These are phyloP conservation scores for Hoplostethus atlanticus DNA, from an alignment of 2,797 vertebrate species.

Conservation along the genomic window DNA sequence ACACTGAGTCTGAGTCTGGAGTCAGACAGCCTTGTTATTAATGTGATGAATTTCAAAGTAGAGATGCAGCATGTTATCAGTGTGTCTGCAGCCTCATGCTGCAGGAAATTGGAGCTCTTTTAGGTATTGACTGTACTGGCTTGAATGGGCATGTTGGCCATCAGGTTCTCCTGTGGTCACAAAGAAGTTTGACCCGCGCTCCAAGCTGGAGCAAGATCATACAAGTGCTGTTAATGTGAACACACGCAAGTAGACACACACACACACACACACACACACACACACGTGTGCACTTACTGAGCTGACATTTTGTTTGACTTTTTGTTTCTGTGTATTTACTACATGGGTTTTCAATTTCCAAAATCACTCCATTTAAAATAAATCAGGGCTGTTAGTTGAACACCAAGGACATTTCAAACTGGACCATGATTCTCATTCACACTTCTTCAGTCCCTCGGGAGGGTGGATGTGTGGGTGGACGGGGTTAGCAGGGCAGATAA, in stretches of 20 bases:
- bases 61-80: conserved; percentile 43
- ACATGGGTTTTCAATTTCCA: conserved; percentile 69
- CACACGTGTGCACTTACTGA: background rate
- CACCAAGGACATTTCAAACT: conserved; percentile 16
- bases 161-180: conserved; percentile 14
- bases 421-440: conserved; percentile 59
- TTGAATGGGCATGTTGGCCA: conserved; percentile 11
- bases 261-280: background rate
- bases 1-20: conserved; percentile 2
- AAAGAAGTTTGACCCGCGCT: conserved; percentile 4
- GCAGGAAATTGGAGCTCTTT: conserved; percentile 8
- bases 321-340: conserved; percentile 32
- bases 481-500: conserved; percentile 39
- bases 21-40: conserved; percentile 22
- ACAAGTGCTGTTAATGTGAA: conserved; percentile 8
- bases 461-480: conserved; percentile 21
- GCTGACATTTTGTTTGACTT: background rate
- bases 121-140: conserved; percentile 33
- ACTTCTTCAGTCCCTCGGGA: conserved; percentile 50
- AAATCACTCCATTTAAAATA: conserved; percentile 46
- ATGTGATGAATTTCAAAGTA: conserved; percentile 40
- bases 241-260: background rate
- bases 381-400: conserved; percentile 45
- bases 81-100: conserved; percentile 26
- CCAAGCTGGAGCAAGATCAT: background rate